Conservation (phyloP, 2,888 invertebrate species). For the Saturnia japonica region DNA sequence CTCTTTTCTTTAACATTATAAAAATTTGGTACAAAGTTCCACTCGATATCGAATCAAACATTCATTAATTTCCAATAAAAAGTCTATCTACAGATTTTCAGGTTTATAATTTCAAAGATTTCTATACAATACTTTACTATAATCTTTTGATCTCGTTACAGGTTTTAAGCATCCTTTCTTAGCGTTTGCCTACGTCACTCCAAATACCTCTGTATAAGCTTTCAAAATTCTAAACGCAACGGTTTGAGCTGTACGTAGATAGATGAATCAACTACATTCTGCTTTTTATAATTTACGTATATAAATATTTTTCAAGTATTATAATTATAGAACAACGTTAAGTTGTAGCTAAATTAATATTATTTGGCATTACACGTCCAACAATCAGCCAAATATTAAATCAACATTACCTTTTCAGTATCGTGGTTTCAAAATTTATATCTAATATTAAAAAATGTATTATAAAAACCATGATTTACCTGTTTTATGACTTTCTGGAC, state of each 20-base stretch:
- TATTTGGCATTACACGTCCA: not conserved
- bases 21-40: not conserved
- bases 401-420: not conserved
- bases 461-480: not conserved
- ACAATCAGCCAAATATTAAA: not conserved
- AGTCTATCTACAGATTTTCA: not conserved
- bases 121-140: not conserved
- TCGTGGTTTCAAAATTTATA: not conserved
- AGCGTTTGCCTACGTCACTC: not conserved
- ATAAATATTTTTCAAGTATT: not conserved
- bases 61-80: not conserved
- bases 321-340: not conserved
- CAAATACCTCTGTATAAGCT: not conserved
- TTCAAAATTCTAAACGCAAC: not conserved
- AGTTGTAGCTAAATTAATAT: not conserved
- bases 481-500: not conserved
- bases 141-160: not conserved
- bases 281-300: not conserved
- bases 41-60: not conserved
- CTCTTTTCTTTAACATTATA: not conserved
- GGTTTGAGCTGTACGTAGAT: not conserved
- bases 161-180: not conserved
- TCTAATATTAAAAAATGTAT: not conserved
- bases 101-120: not conserved
- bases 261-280: not conserved